These are phyloP conservation scores for Trichonephila clavata DNA, from an alignment of 1,140 invertebrate species.

Conservation along the genomic window DNA sequence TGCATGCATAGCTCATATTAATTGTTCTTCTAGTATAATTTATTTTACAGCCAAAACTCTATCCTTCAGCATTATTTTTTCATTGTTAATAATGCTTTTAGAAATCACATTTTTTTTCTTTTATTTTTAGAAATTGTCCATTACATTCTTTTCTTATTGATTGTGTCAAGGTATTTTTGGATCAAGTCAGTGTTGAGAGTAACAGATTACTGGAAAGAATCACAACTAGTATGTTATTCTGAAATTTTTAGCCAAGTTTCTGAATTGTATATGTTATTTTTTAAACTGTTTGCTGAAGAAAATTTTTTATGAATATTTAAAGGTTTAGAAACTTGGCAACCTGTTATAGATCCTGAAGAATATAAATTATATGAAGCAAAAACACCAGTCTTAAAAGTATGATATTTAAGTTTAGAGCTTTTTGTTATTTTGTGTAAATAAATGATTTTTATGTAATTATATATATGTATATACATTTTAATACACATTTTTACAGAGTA, in stretches of 20 bases:
- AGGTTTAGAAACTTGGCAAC: conserved; percentile 87
- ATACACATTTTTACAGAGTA: conserved; percentile 84
- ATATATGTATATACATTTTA: background rate
- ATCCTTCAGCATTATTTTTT: background rate
- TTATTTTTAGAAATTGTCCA: conserved; percentile 83
- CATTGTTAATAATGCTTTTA: background rate
- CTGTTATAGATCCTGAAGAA: conserved; percentile 86
- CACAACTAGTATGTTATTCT: conserved; percentile 83
- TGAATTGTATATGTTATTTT: background rate
- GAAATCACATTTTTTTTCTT: background rate
- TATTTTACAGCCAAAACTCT: no score
- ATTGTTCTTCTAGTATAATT: no score
- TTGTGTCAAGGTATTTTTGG: conserved; percentile 86
- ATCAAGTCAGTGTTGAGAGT: conserved; percentile 80
- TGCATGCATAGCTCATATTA: no score
- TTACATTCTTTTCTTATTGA: conserved; percentile 88
- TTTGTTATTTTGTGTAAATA: background rate
- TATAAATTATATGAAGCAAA: conserved; percentile 85
- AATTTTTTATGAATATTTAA: background rate
- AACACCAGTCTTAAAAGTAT: conserved; percentile 87
- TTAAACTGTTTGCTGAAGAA: no score
- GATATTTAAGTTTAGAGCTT: conserved; percentile 24
- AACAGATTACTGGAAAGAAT: conserved; percentile 83
- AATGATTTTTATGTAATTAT: no score
- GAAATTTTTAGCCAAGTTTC: background rate